A percentile compares a stretch with the other conserved stretches of the same genome.
phyloP scores from a whole-genome alignment of 2,888 invertebrate species.

The Apodemia hepburni region DNA sequence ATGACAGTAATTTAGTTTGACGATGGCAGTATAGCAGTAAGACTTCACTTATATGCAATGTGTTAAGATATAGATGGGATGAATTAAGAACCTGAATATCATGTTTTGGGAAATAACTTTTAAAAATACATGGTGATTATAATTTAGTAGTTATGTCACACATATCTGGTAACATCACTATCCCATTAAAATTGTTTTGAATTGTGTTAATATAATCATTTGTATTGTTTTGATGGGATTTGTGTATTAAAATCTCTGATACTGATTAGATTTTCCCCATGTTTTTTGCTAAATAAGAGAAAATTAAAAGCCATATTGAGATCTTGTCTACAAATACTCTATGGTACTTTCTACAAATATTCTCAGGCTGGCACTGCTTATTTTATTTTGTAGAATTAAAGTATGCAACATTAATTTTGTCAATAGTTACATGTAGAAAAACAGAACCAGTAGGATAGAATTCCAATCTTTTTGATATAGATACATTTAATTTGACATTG shows the following conservation, averaged over 20 bases:
- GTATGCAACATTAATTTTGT: background rate
- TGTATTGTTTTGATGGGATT: background rate
- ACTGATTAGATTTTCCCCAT: background rate
- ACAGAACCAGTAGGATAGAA: slow-evolving; percentile 15
- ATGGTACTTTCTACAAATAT: background rate
- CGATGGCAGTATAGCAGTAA: too few relatives aligned
- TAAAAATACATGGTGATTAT: background rate
- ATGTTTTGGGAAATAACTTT: background rate
- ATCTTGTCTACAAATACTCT: background rate
- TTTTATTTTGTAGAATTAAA: background rate
- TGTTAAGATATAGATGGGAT: too few relatives aligned
- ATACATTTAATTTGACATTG: slow-evolving; percentile 38
- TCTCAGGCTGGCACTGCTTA: slow-evolving; percentile 4
- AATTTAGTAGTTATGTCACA: background rate
- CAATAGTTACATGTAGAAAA: background rate
- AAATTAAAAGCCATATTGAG: background rate
- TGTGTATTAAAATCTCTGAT: background rate
- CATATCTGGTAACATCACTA: background rate
- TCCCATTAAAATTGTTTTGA: background rate
- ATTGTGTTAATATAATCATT: background rate
- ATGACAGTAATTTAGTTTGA: too few relatives aligned
- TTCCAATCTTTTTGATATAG: slow-evolving; percentile 31
- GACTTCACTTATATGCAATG: too few relatives aligned
- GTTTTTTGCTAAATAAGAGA: background rate
- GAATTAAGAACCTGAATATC: too few relatives aligned